A percentile compares a stretch with the other conserved stretches of the same genome.
phyloP scores from a whole-genome alignment of 2,888 invertebrate species.

The Diarsia rubi region DNA sequence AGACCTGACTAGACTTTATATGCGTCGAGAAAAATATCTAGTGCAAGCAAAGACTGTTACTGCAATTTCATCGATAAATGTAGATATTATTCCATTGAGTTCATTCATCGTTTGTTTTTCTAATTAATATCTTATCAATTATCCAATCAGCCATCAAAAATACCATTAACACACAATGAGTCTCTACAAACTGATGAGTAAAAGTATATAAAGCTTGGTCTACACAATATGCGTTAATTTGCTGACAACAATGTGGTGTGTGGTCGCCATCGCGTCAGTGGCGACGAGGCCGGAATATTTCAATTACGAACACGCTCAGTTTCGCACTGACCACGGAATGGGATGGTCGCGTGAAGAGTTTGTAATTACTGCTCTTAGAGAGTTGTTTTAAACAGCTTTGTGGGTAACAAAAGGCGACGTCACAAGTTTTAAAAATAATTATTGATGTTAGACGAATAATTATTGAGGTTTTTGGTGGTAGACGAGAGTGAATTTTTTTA shows the following conservation, averaged over 20 bases:
- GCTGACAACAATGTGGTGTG: slow-evolving; percentile 79
- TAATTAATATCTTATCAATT: background rate
- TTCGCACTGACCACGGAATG: slow-evolving; percentile 31
- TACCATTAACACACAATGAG: background rate
- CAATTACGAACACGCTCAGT: slow-evolving; percentile 62
- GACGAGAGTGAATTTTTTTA: background rate
- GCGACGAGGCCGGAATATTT: slow-evolving; percentile 67
- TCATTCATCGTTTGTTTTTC: no score
- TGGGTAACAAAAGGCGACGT: background rate
- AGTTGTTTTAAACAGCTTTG: background rate
- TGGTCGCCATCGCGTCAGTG: slow-evolving; percentile 71
- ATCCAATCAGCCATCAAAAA: slow-evolving; percentile 1
- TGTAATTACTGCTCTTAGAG: slow-evolving; percentile 29
- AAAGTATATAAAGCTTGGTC: slow-evolving; percentile 53
- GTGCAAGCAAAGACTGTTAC: no score
- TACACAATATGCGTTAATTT: slow-evolving; percentile 77
- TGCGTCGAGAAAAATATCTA: no score
- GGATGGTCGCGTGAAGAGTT: slow-evolving; percentile 33
- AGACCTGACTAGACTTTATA: no score
- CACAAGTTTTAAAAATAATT: background rate
- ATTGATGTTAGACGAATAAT: no score
- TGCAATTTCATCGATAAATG: no score
- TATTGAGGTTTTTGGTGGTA: background rate
- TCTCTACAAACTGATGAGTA: slow-evolving; percentile 19
- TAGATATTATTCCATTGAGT: no score